These are phyloP conservation scores for Osmoderma eremita DNA, from an alignment of 2,888 invertebrate genomes.

Conservation along the genomic window DNA sequence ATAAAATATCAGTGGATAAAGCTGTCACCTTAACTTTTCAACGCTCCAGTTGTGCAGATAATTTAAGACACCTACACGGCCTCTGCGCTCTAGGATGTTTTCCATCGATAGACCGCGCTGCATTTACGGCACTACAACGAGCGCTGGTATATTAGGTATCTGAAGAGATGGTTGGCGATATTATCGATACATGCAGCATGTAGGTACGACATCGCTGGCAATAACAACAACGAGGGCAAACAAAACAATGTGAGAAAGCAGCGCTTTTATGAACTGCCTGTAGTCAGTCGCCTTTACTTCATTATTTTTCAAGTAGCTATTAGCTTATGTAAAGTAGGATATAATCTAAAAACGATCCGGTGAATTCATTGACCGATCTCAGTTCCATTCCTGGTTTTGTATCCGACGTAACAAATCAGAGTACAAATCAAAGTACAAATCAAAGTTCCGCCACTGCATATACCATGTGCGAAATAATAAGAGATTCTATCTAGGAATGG, in stretches of 20 bases:
- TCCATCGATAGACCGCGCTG: too few relatives aligned
- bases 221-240: constrained; percentile 6
- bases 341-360: too few relatives aligned
- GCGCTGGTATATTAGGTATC: neutral
- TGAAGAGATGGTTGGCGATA: neutral
- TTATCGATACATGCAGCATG: neutral
- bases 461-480: too few relatives aligned
- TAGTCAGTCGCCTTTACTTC: neutral
- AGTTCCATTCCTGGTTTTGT: too few relatives aligned
- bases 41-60: constrained; percentile 31
- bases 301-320: too few relatives aligned
- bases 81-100: constrained; percentile 2
- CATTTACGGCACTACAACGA: neutral
- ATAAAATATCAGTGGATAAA: constrained; percentile 24
- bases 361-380: too few relatives aligned
- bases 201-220: neutral
- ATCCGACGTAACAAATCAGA: too few relatives aligned
- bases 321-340: too few relatives aligned
- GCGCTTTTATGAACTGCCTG: constrained; percentile 14
- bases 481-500: too few relatives aligned
- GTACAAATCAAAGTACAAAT: too few relatives aligned
- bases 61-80: constrained; percentile 18
- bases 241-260: constrained; percentile 4
- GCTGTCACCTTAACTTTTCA: constrained; percentile 37
- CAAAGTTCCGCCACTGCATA: too few relatives aligned